Conservation (phyloP, 2,797 vertebrate genomes). For the Bradypodion ventrale region DNA sequence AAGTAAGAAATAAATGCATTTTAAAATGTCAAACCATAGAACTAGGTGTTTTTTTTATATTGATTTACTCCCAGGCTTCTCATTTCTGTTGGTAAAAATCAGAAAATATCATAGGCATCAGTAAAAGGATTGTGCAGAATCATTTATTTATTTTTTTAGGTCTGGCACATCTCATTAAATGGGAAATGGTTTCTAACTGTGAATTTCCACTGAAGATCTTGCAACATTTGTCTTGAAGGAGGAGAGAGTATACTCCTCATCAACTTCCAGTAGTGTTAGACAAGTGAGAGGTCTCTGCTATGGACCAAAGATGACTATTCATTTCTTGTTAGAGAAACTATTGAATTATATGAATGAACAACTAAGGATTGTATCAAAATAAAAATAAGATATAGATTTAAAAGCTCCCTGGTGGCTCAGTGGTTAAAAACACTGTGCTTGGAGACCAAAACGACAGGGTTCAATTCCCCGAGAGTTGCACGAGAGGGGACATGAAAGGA, state of each 20-base stretch:
- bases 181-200: background rate
- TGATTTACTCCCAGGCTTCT: background rate
- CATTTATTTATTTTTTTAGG: background rate
- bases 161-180: background rate
- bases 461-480: no score
- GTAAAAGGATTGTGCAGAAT: background rate
- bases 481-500: no score
- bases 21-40: constrained; percentile 7
- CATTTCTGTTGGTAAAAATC: constrained; percentile 4
- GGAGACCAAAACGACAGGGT: no score
- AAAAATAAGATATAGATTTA: background rate
- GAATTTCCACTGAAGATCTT: background rate
- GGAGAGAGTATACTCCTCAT: background rate
- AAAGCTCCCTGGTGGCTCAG: no score
- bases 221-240: background rate
- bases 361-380: background rate
- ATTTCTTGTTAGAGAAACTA: background rate
- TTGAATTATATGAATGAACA: background rate
- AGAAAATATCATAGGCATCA: background rate
- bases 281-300: background rate
- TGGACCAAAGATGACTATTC: background rate
- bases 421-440: no score
- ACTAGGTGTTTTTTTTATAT: background rate
- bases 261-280: background rate
- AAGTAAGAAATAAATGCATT: constrained; percentile 16